Evolutionary conservation across 2,113 vertebrate genomes (phyloP), one percentile per base, ranked within the genome.

Genomic region (Sylvilagus bachmani): DNA sequence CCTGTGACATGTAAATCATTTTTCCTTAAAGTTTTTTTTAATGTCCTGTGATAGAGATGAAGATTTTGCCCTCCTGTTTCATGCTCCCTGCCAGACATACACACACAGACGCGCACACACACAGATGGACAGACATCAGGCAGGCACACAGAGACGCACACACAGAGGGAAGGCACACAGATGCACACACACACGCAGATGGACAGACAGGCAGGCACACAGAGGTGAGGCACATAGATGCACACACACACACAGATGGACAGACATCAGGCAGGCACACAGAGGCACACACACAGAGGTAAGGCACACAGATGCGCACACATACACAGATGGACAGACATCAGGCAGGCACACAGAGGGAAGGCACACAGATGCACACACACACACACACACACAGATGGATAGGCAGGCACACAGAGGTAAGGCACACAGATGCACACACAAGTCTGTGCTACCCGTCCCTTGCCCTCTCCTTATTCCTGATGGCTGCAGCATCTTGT

Each of bases 1-100:
- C 25, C 27, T 38, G 29, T 9, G 33, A 49, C 36, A 49, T 61
- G 38, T 81, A 29, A 11, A 86, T 31, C 11, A 53, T 90, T 69
- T 90, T 69, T 86, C 53, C 31, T 44, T 75, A 81, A 14, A 36
- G 5, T 80, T 73, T 89, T 81, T n/a, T 90, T 86, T 90, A 13
- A 80, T n/a, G 85, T 79, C 25, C 81, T 95, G 10, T 8, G 90
- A 62, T 53, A 75, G 85, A 90, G 24, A 29, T 10, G 44, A 86
- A 74, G 66, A 73, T 70, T 61, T 80, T 81, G 3, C 49, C 78
- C 22, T 61, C 51, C 44, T 87, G 24, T 53, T 19, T 64, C 2
- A 29, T 16, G 25, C 7, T 29, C 25, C 38, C 62, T 19, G 14
- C 36, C 16, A 53, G 19, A 38, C 19, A 31, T 22, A 62, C 3